Conservation (phyloP, 2,113 vertebrate genomes). For the Scopus umbretta region DNA sequence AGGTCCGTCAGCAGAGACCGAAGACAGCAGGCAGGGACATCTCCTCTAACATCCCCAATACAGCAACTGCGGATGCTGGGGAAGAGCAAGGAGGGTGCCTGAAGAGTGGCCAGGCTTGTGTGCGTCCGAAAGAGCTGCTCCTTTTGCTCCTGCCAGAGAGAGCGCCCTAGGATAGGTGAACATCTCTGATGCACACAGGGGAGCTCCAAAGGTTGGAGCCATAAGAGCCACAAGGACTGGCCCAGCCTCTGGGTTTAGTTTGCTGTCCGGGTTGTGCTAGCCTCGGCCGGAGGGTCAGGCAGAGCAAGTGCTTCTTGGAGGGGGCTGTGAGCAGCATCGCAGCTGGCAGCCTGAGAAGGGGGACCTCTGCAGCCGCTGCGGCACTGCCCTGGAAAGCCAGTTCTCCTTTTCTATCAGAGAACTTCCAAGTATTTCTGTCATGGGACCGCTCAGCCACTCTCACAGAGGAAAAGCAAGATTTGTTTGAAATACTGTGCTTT, state of each 20-base stretch:
- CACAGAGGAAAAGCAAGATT: neutral
- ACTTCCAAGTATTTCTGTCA: neutral
- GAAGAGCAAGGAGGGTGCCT: neutral
- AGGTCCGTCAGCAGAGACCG: neutral
- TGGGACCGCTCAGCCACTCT: neutral
- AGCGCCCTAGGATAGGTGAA: neutral
- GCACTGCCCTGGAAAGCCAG: neutral
- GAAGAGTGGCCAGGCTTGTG: neutral
- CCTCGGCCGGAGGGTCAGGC: neutral
- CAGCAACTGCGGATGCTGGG: neutral
- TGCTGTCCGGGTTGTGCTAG: neutral
- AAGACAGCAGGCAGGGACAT: neutral
- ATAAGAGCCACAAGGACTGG: neutral
- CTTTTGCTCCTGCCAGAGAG: neutral
- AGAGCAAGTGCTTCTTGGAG: neutral
- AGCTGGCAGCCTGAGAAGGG: too few relatives aligned
- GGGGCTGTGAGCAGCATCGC: neutral
- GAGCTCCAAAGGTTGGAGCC: neutral
- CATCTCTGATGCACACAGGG: accelerated
- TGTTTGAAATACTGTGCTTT: neutral
- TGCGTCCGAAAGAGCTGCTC: neutral
- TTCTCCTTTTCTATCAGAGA: neutral
- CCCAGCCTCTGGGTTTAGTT: neutral
- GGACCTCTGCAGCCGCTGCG: neutral
- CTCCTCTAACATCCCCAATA: neutral